phyloP scores from a whole-genome alignment of 2,113 vertebrate genomes.

The Lepus timidus region DNA sequence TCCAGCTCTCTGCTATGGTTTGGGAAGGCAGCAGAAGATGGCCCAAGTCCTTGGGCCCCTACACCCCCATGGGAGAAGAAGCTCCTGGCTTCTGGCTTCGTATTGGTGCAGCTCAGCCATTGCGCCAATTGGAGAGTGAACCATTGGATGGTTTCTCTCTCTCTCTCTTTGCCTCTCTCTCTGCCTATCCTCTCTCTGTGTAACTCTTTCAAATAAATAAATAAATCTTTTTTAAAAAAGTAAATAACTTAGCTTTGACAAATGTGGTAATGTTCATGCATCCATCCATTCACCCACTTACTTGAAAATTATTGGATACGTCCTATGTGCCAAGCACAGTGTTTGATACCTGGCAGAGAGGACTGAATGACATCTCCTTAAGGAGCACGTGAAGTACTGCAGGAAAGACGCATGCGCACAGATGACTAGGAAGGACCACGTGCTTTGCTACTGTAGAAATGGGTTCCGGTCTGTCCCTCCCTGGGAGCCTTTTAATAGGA shows the following conservation, averaged over 20 bases:
- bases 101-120: too few relatives aligned
- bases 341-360: neutral
- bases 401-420: neutral
- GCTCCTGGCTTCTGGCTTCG: too few relatives aligned
- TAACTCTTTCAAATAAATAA: too few relatives aligned
- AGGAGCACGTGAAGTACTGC: neutral
- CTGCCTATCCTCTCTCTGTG: too few relatives aligned
- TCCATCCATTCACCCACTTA: neutral
- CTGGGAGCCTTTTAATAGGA: neutral
- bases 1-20: too few relatives aligned
- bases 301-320: neutral
- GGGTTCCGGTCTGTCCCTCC: neutral
- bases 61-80: too few relatives aligned
- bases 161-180: too few relatives aligned
- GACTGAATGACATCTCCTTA: neutral
- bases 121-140: too few relatives aligned
- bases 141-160: too few relatives aligned
- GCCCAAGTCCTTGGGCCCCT: too few relatives aligned
- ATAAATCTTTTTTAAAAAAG: neutral
- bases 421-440: neutral
- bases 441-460: neutral
- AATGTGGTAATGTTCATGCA: neutral
- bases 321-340: neutral
- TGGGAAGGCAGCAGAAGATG: too few relatives aligned
- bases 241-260: neutral